phyloP scores from a whole-genome alignment of 2,888 invertebrate species.

The Arrhopalites spinosus region DNA sequence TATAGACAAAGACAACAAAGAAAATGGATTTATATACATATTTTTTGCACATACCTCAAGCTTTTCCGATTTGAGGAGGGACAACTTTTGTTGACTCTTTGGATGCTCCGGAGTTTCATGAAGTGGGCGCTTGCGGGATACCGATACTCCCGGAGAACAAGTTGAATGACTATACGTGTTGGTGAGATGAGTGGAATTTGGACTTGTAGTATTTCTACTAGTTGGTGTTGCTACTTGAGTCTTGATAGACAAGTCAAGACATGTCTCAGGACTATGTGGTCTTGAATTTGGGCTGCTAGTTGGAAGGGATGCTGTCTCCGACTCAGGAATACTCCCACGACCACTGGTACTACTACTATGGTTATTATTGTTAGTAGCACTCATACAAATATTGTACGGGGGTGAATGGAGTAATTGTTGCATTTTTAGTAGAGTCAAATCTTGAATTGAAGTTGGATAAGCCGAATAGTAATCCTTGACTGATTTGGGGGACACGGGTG shows the following conservation, averaged over 20 bases:
- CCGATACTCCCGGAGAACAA: slow-evolving; percentile 13
- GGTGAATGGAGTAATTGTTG: slow-evolving; percentile 49
- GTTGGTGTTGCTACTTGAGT: slow-evolving; percentile 1
- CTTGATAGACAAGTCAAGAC: slow-evolving; percentile 43
- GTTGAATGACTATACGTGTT: slow-evolving; percentile 33
- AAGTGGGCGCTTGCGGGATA: slow-evolving; percentile 39
- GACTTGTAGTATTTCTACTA: background rate
- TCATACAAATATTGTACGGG: slow-evolving; percentile 1
- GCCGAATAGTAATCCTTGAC: slow-evolving; percentile 19
- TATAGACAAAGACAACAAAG: background rate
- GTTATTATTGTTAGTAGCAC: background rate
- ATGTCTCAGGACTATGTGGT: slow-evolving; percentile 33
- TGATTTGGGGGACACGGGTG: slow-evolving; percentile 50
- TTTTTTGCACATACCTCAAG: slow-evolving; percentile 37
- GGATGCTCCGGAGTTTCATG: slow-evolving; percentile 31
- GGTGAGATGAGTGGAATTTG: background rate
- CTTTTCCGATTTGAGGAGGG: slow-evolving; percentile 39
- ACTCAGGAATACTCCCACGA: background rate
- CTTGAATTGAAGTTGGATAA: slow-evolving; percentile 22
- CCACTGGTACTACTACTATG: background rate
- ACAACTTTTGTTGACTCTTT: slow-evolving; percentile 29
- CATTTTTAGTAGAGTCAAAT: slow-evolving; percentile 44
- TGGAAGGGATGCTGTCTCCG: slow-evolving; percentile 29
- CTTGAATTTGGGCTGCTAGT: slow-evolving; percentile 21
- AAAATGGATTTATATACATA: background rate